A percentile compares a stretch with the other conserved stretches of the same genome.
phyloP scores from a whole-genome alignment of 2,888 invertebrate genomes.

The Drosophila paranaensis region DNA sequence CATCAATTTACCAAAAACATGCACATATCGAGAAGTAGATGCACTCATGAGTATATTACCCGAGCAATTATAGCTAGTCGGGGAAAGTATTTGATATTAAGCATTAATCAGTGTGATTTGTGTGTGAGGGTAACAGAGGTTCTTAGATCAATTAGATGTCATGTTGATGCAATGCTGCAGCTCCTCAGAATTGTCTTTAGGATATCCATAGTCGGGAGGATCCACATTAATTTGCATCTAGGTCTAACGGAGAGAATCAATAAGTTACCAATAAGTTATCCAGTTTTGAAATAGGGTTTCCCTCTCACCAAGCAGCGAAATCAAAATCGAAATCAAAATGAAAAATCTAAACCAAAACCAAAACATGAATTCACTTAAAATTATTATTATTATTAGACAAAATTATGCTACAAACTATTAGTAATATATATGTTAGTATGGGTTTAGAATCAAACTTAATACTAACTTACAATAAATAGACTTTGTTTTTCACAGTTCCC shows the following conservation, averaged over 20 bases:
- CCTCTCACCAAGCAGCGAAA: background rate
- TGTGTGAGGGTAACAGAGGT: background rate
- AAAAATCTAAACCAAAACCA: too few relatives aligned
- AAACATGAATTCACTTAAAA: background rate
- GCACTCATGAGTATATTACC: slow-evolving; percentile 21
- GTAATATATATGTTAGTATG: background rate
- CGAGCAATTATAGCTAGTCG: background rate
- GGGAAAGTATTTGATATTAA: too few relatives aligned
- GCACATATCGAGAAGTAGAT: background rate
- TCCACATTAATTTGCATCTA: background rate
- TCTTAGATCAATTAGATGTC: background rate
- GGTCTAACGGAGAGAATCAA: slow-evolving; percentile 3
- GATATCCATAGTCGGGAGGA: background rate
- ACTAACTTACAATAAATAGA: background rate
- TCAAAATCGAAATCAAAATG: background rate
- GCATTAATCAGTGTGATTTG: background rate
- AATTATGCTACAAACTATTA: background rate
- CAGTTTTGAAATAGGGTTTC: background rate
- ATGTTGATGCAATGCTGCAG: background rate
- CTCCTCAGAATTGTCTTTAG: slow-evolving; percentile 1
- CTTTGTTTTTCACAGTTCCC: background rate
- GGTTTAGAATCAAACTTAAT: background rate
- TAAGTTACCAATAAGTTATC: slow-evolving; percentile 10
- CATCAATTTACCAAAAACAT: background rate
- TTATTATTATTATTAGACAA: background rate